Evolutionary conservation across 2,888 invertebrate species (phyloP), one percentile per base, ranked within the genome.

Genomic region (Lapara coniferarum): DNA sequence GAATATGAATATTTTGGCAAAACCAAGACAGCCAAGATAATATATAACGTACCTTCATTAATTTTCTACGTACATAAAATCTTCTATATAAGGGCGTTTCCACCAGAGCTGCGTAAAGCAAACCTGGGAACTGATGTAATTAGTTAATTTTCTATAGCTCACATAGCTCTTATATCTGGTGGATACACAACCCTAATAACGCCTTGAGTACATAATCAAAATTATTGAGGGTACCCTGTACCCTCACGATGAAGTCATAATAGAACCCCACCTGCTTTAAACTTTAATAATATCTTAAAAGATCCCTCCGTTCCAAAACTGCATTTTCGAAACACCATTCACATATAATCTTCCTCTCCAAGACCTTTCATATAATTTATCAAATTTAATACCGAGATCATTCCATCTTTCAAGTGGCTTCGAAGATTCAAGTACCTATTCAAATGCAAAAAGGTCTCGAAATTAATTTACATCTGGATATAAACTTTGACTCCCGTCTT

Each of bases 401-500:
- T 84, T 81, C 79, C 77, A 71, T 81, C 81, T 84, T 74, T 81
- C 75, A 78, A 80, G 78, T 70, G 59, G 71, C 78, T 84, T 85
- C 81, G 81, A 87, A 84, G 83, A 82, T 74, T 80, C 75, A 75
- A 82, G 81, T 77, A 75, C 76, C 85, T 81, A 86, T 90, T 90
- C 85, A 89, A 79, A 86, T 87, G 85, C 81, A 80, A 85, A 86
- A 89, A 87, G 86, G 87, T 82, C 81, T 78, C 81, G 85, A 87
- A 90, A 89, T 90, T 89, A 90, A 92, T 92, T 91, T 90, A 85
- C 90, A 89, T 88, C 85, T 89, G 80, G 77, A 72, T 74, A 73
- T 82, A 81, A 80, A 79, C 87, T 87, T 88, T 88, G 87, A 89
- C 87, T 85, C 88, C 88, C 85, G 85, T 79, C 72, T 79, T 71